A percentile compares a stretch with the other conserved stretches of the same genome.
These are phyloP conservation scores for Agrotis segetum DNA, from an alignment of 2,888 invertebrate species.

Conservation along the genomic window DNA sequence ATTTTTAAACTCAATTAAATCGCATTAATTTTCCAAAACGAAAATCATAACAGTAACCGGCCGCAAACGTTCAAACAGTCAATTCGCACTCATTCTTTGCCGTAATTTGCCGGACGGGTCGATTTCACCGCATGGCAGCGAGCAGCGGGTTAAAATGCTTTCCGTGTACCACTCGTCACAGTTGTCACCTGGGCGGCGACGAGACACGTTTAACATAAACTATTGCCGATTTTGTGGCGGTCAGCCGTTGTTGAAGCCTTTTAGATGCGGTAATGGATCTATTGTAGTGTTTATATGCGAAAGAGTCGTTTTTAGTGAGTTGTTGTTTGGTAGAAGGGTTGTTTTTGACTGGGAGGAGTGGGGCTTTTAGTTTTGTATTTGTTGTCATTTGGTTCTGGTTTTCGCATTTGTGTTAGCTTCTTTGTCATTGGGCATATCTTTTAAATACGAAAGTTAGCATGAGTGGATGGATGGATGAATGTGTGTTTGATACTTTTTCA, in stretches of 20 bases:
- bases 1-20: too few relatives aligned
- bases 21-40: background rate
- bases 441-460: too few relatives aligned
- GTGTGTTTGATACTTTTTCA: too few relatives aligned
- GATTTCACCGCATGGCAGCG: slow-evolving; percentile 75
- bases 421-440: too few relatives aligned
- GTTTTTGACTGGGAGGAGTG: slow-evolving; percentile 22
- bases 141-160: slow-evolving; percentile 85
- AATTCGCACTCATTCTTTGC: slow-evolving; percentile 61
- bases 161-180: slow-evolving; percentile 79
- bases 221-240: slow-evolving; percentile 63
- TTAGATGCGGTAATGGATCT: slow-evolving; percentile 66
- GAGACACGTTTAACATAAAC: slow-evolving; percentile 65
- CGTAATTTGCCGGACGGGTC: slow-evolving; percentile 63
- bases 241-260: slow-evolving; percentile 49
- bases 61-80: slow-evolving; percentile 50
- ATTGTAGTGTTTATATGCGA: slow-evolving; percentile 58
- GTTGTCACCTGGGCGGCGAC: slow-evolving; percentile 74
- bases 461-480: too few relatives aligned
- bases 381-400: background rate
- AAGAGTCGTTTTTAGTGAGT: slow-evolving; percentile 23
- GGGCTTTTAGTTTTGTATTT: background rate
- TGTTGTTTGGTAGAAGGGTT: slow-evolving; percentile 34
- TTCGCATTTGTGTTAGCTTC: background rate
- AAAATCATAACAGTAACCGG: slow-evolving; percentile 40